These are phyloP conservation scores for Patella ulyssiponensis DNA, from an alignment of 2,888 invertebrate species.

Conservation along the genomic window DNA sequence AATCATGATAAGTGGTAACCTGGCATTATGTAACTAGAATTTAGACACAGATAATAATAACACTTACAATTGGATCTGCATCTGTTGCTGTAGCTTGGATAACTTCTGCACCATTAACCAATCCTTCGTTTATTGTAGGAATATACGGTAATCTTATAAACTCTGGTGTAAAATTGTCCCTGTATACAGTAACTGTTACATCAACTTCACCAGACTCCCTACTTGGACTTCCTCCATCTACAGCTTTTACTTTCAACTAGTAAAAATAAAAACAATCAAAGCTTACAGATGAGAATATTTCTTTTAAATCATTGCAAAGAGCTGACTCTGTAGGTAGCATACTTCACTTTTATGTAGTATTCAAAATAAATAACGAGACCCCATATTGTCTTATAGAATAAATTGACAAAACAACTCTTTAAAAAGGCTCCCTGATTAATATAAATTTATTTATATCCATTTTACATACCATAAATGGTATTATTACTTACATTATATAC, in stretches of 20 bases:
- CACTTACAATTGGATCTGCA: background rate
- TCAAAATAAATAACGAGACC: too few species aligned
- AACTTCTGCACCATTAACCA: background rate
- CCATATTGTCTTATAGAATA: too few species aligned
- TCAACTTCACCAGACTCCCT: background rate
- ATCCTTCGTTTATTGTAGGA: background rate
- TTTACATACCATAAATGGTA: background rate
- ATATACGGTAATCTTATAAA: background rate
- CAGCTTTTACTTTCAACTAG: background rate
- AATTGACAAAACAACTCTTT: too few species aligned
- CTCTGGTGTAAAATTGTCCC: background rate
- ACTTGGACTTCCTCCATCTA: slow-evolving; percentile 8
- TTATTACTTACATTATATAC: slow-evolving; percentile 41
- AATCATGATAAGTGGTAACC: too few species aligned
- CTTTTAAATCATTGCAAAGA: too few species aligned
- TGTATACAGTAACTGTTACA: background rate
- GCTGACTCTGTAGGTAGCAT: too few species aligned
- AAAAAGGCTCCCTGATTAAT: background rate
- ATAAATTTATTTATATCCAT: background rate
- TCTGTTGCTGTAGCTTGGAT: background rate
- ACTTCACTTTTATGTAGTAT: too few species aligned
- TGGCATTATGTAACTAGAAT: too few species aligned
- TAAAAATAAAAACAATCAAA: background rate
- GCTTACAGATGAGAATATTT: too few species aligned
- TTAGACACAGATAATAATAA: background rate